Evolutionary conservation across 1,140 invertebrate genomes (phyloP), one percentile per base, ranked within the genome.

Genomic region (Papilio xuthus): DNA sequence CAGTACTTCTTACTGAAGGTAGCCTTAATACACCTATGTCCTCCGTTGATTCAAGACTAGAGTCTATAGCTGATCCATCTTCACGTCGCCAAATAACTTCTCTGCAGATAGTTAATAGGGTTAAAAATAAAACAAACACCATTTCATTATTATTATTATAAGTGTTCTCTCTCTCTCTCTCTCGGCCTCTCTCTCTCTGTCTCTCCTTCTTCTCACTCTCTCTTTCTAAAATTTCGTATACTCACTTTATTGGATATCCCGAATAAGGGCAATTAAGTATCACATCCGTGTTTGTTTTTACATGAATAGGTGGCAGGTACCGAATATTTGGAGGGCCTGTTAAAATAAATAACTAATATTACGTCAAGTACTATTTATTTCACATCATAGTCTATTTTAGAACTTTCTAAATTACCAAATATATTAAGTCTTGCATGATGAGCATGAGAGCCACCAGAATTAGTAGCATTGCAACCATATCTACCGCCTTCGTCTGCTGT

Each of bases 231-330:
- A 63, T 70, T 26, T 32, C 10, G 15, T 18, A 28, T 77, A 87
- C 91, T 89, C 85, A 94, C 92, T 93, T 95, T 81, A 98, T 96
- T 23, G 98, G 97, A 94, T 97, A 97, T 63, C 98, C 98, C 13
- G 97, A 97, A 80, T 98, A 98, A 82, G 97, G 97, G 93, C 98
- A 98, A 67, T 96, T 95, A 56, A 98, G 94, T 76, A 95, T 96
- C 53, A 97, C 95, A 88, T 96, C 95, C 50, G 96, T 95, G 79
- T 97, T 97, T 70, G 97, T 97, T 78, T 98, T 97, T 4, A 97
- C 97, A 63, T 97, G 97, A 70, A 98, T 94, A 69, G 98, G 97
- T 67, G 95, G 95, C 89, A 97, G 96, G 79, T 96, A 96, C 86
- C 97, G 95, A 42, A 98, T 97, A 88, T 96, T 97, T 13, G 97